Conservation (phyloP, 2,797 vertebrate genomes). For the Paramormyrops hopkinsi region DNA sequence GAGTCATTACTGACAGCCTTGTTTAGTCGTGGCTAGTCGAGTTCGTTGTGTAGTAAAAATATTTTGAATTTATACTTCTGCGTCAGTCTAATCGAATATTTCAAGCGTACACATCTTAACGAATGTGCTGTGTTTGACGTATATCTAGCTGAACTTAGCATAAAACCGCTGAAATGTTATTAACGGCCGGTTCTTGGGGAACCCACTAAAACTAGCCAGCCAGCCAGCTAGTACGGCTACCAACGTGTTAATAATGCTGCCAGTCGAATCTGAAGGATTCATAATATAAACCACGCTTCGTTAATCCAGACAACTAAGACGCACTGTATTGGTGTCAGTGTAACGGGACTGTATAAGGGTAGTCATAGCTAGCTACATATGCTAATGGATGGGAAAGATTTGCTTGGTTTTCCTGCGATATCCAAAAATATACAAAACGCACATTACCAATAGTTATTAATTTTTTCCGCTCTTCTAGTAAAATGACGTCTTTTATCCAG, state of each 20-base stretch:
- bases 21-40: background rate
- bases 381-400: background rate
- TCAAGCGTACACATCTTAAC: background rate
- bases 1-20: slow-evolving; percentile 34
- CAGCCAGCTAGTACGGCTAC: background rate
- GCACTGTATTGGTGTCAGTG: background rate
- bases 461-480: background rate
- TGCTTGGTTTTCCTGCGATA: background rate
- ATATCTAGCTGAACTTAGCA: background rate
- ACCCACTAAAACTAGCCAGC: background rate
- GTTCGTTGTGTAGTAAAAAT: background rate
- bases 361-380: background rate
- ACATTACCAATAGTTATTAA: background rate
- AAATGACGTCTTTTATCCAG: background rate
- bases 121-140: background rate
- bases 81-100: background rate
- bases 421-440: background rate
- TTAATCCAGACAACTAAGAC: background rate
- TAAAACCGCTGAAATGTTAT: background rate
- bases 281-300: background rate
- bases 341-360: background rate
- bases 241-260: background rate
- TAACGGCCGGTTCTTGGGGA: background rate
- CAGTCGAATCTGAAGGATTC: background rate
- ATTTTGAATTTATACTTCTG: background rate